Percentiles rank a stretch among this genome's conserved stretches.
phyloP scores from a whole-genome alignment of 2,888 invertebrate genomes.

The Anorthoa munda region DNA sequence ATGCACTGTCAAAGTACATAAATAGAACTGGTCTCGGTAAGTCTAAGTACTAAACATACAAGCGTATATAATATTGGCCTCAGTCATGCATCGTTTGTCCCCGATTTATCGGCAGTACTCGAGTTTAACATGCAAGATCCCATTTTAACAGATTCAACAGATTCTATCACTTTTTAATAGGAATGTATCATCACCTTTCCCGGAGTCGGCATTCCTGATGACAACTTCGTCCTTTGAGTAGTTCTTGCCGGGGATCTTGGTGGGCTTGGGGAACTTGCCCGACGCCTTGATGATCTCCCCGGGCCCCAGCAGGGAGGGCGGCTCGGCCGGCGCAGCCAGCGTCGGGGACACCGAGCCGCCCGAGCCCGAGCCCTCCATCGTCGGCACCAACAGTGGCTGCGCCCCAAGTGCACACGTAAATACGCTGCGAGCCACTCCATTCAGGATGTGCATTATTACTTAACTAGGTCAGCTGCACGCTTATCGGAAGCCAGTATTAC shows the following conservation, averaged over 20 bases:
- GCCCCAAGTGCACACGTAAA: slow-evolving; percentile 18
- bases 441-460: slow-evolving; percentile 60
- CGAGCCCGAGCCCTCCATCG: slow-evolving; percentile 89
- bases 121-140: slow-evolving; percentile 60
- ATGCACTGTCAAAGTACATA: slow-evolving; percentile 75
- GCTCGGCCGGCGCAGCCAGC: slow-evolving; percentile 90
- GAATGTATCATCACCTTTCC: slow-evolving; percentile 94
- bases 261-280: slow-evolving; percentile 96
- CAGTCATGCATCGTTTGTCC: slow-evolving; percentile 77
- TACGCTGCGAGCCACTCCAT: slow-evolving; percentile 35
- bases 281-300: slow-evolving; percentile 97
- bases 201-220: slow-evolving; percentile 98
- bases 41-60: slow-evolving; percentile 76
- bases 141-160: slow-evolving; percentile 32
- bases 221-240: slow-evolving; percentile 99
- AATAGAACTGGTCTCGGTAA: slow-evolving; percentile 70
- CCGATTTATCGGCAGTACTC: slow-evolving; percentile 59
- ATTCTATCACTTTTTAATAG: slow-evolving; percentile 6
- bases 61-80: slow-evolving; percentile 72
- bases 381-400: slow-evolving; percentile 88
- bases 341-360: slow-evolving; percentile 90
- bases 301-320: slow-evolving; percentile 92
- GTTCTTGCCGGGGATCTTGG: slow-evolving; percentile 97
- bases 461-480: slow-evolving; percentile 65
- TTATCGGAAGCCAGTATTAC: slow-evolving; percentile 52